Conservation (phyloP, 2,797 vertebrate genomes). For the Kryptopterus vitreolus region DNA sequence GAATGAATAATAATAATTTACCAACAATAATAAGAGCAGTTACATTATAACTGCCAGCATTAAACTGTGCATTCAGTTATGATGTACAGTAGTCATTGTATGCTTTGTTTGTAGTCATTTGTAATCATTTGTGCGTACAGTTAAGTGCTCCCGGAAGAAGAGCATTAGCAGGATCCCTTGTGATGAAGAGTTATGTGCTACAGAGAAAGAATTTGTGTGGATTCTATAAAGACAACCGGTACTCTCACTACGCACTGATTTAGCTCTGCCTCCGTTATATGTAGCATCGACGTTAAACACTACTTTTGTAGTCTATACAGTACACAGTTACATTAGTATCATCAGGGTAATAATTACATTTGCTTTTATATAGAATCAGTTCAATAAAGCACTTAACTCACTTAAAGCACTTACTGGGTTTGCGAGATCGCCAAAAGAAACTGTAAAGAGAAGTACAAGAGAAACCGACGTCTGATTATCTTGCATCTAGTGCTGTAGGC, state of each 20-base stretch:
- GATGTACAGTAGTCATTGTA: not conserved
- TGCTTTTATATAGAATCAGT: not conserved
- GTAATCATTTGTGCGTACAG: not conserved
- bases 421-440: too few species aligned
- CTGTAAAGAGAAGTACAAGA: not conserved
- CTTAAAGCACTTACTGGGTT: not conserved
- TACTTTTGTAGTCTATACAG: too few species aligned
- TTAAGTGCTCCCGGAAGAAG: not conserved
- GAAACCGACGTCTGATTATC: not conserved
- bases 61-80: not conserved
- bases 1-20: too few species aligned
- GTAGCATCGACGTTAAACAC: not conserved
- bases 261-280: constrained; percentile 4
- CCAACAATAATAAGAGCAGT: not conserved
- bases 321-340: constrained; percentile 1
- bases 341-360: not conserved
- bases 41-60: not conserved
- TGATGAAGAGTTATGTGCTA: not conserved
- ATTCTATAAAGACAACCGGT: not conserved
- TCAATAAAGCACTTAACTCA: constrained; percentile 2
- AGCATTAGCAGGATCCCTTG: not conserved
- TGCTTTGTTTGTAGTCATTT: not conserved
- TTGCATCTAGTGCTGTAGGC: constrained; percentile 8
- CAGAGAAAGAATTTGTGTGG: not conserved
- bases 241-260: not conserved